These are phyloP conservation scores for Pseudeuparius sepicola DNA, from an alignment of 2,888 invertebrate species.

Conservation along the genomic window DNA sequence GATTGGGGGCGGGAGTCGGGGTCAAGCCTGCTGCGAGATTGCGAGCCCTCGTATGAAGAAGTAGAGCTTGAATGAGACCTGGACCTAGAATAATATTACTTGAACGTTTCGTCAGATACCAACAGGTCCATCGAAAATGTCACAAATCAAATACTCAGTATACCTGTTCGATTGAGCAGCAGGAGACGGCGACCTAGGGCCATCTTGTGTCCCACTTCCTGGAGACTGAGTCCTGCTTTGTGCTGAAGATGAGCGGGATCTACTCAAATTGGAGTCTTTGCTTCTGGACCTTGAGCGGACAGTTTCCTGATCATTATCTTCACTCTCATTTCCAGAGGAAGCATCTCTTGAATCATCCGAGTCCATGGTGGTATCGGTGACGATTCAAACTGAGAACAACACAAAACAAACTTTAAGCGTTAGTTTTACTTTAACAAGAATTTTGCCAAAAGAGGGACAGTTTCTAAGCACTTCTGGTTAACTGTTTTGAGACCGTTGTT, in stretches of 20 bases:
- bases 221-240: conserved; percentile 21
- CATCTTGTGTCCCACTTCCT: conserved; percentile 18
- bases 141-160: too few species aligned
- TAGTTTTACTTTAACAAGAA: too few species aligned
- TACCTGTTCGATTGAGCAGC: conserved; percentile 33
- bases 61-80: conserved; percentile 15
- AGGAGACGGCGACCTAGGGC: conserved; percentile 24
- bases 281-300: conserved; percentile 14
- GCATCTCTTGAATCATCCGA: conserved; percentile 51
- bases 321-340: conserved; percentile 35
- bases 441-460: too few species aligned
- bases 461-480: too few species aligned
- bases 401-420: too few species aligned
- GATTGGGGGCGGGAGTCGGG: conserved; percentile 11
- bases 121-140: too few species aligned
- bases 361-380: conserved; percentile 39
- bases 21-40: conserved; percentile 2
- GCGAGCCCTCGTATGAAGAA: conserved; percentile 14
- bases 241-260: conserved; percentile 26
- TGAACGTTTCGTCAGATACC: too few species aligned
- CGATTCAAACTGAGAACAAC: conserved; percentile 25
- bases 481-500: conserved; percentile 36
- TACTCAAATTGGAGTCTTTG: conserved; percentile 22
- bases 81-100: too few species aligned
- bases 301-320: conserved; percentile 30